Conservation (phyloP, 2,888 invertebrate species). For the Diloba caeruleocephala region DNA sequence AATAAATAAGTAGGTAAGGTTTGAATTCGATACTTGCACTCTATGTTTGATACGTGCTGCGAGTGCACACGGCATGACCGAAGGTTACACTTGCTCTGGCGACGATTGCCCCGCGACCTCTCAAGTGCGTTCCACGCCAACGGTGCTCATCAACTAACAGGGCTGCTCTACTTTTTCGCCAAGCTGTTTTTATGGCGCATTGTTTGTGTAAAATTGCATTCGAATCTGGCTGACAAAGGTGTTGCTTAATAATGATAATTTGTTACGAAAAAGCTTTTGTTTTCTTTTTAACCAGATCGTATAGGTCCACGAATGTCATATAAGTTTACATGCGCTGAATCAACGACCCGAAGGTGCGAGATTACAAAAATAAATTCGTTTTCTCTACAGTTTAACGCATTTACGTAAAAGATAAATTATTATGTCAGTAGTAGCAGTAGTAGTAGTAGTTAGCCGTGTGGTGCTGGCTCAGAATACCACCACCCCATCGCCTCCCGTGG, state of each 20-base stretch:
- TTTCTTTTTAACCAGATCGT: slow-evolving; percentile 56
- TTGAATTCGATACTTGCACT: slow-evolving; percentile 79
- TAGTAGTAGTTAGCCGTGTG: too few relatives aligned
- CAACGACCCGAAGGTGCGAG: not conserved
- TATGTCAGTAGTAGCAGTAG: slow-evolving; percentile 9
- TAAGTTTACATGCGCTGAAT: not conserved
- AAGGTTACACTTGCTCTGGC: slow-evolving; percentile 68
- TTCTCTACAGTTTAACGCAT: not conserved
- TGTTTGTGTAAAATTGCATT: slow-evolving; percentile 70
- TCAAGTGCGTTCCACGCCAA: slow-evolving; percentile 75
- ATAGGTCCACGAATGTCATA: slow-evolving; percentile 13
- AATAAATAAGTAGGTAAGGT: slow-evolving; percentile 16
- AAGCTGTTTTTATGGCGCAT: slow-evolving; percentile 79
- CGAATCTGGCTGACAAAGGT: slow-evolving; percentile 44
- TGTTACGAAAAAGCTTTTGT: slow-evolving; percentile 70
- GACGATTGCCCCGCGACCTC: slow-evolving; percentile 57
- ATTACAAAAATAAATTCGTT: not conserved
- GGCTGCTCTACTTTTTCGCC: slow-evolving; percentile 78
- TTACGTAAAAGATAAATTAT: slow-evolving; percentile 3
- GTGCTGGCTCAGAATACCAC: too few relatives aligned
- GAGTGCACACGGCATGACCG: slow-evolving; percentile 83
- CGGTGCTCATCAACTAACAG: slow-evolving; percentile 78
- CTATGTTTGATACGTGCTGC: slow-evolving; percentile 75
- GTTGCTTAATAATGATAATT: slow-evolving; percentile 69
- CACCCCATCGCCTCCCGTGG: too few relatives aligned